Percentiles rank a stretch among this genome's conserved stretches.
These are phyloP conservation scores for Gymnobelideus leadbeateri DNA, from an alignment of 2,113 vertebrate genomes.

Conservation along the genomic window DNA sequence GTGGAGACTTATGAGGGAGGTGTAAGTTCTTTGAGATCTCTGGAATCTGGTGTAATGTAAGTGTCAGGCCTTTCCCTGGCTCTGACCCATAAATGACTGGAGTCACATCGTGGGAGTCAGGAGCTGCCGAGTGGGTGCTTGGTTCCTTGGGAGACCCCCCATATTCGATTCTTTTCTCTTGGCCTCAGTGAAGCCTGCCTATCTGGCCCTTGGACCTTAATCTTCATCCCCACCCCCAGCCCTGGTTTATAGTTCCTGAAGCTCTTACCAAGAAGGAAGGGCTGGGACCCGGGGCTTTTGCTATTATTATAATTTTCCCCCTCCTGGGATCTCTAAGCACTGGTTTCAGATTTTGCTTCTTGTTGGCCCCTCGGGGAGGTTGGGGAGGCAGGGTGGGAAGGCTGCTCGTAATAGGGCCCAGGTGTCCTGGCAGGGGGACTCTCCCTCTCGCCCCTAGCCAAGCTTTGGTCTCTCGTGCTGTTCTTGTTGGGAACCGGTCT, in stretches of 20 bases:
- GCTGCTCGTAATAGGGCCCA: conserved; percentile 59
- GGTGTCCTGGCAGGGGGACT: conserved; percentile 44
- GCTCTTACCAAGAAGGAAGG: neutral
- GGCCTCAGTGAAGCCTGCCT: conserved; percentile 33
- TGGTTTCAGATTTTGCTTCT: conserved; percentile 58
- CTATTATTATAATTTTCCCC: conserved; percentile 25
- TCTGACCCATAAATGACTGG: neutral
- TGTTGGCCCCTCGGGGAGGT: conserved; percentile 17
- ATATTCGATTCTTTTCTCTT: neutral
- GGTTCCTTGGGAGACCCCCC: neutral
- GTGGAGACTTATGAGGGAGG: neutral
- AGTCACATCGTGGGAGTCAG: neutral
- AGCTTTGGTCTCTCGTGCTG: neutral
- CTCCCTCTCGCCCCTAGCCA: neutral
- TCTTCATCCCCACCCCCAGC: neutral
- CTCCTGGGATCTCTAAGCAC: conserved; percentile 58
- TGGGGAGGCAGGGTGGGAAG: conserved; percentile 42
- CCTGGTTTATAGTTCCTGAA: neutral
- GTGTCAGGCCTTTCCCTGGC: neutral
- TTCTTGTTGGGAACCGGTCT: conserved; percentile 18
- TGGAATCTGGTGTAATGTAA: neutral
- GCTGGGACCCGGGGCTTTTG: conserved; percentile 15
- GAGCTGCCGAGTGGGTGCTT: neutral
- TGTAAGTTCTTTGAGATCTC: neutral
- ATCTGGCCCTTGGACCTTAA: neutral